Base-by-base conservation (phyloP, 2,888 invertebrate genomes). In the Pyrrhia umbra region DNA sequence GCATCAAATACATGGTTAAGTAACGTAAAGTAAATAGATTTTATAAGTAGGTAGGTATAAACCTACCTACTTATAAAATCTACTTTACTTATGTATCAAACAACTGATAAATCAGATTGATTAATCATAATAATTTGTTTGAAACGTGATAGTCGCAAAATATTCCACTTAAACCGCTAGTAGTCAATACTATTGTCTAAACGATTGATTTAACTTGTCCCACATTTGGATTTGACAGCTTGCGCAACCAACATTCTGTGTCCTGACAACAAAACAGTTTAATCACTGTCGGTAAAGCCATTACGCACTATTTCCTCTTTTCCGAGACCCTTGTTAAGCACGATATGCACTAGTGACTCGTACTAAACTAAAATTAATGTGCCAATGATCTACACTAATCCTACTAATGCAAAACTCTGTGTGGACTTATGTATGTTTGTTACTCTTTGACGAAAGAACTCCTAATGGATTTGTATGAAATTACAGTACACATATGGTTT, bases 161-260 rank as follows among this genome's bases (percentile, higher is more conserved):
- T 30, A 13, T n/a, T 34, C n/a, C 13, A 34, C 34, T 34, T n/a
- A 40, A 23, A 9, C 18, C 5, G n/a, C 6, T 30, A 16, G 13
- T 16, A 27, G 39, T 18, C 30, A 43, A 37, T 50, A n/a, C 25
- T 16, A 42, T 42, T 42, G 47, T 18, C 15, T 18, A 42, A 63
- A 34, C 13, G 42, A 63, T 42, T 21, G 23, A 42, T 49, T 25
- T 8, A 30, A 49, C 18, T n/a, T 25, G 3, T 16, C 20, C 20
- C 18, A 1, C 8, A 27, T 21, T 30, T 46, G 65, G 23, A 21
- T 39, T 20, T 65, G 52, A 52, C 54, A 46, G 45, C 39, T 65
- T 40, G 30, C 18, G 21, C 18, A 46, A 20, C 21, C 47, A 23
- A 30, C 21, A 23, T 23, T 23, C 47, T n/a, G n/a, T n/a, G n/a